Evolutionary conservation across 2,888 invertebrate species (phyloP), one percentile per base, ranked within the genome.

Genomic region (Polyommatus icarus): DNA sequence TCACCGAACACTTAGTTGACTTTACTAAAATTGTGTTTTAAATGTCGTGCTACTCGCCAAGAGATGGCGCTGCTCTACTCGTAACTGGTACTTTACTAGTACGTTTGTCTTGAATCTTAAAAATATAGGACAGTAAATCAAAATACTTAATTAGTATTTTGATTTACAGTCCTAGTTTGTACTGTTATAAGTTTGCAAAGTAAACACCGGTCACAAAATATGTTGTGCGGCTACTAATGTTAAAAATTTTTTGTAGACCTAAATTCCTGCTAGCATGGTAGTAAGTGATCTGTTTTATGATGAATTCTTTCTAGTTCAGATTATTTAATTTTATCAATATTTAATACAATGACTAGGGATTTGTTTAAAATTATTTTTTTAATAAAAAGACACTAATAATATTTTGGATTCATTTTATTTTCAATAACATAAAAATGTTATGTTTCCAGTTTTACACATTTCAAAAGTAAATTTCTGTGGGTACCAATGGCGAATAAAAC

Each of bases 361-460:
- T 8, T 24, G 20, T 24, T 24, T 61, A n/a, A 32, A 50, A 32
- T 8, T 57, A n/a, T 32, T 59, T 57, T 75, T 75, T 24, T 79
- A 83, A 82, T 82, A 80, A 84, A 83, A 83, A 78, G 77, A 80
- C 77, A 78, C 78, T 79, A 71, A 82, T 91, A 91, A 91, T 93
- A 79, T 93, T 94, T 93, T 93, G 91, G 87, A 89, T 91, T 93
- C 92, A 91, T 94, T 94, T 94, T 94, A 94, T 94, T 94, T 94
- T 94, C 91, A 94, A 94, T 94, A 94, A 94, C 94, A 94, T 94
- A 94, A 94, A 94, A 94, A 94, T 94, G 94, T 94, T 94, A 94
- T 90, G 88, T 87, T 93, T 90, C 89, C 90, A 89, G 90, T 92
- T 93, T 93, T 93, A 92, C 89, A 94, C 89, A 91, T 91, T 91